Base-by-base conservation (phyloP, 1,140 invertebrate species). In the Brachystomella parvula region DNA sequence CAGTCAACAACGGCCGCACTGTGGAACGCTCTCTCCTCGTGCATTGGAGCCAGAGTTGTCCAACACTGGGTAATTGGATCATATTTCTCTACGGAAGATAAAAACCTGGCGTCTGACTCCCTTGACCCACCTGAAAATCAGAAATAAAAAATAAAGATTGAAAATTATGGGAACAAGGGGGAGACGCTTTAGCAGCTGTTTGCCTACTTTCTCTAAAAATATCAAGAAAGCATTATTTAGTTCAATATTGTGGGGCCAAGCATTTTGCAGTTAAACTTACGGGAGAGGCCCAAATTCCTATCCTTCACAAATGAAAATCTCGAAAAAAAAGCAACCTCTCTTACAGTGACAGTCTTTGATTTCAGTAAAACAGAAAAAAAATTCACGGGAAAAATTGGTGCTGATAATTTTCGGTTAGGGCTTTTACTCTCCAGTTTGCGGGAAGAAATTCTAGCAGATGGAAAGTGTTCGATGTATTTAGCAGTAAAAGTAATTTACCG, bases 1-100 rank as follows among this genome's bases (percentile, higher is more conserved):
- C 76, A 74, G 39, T 76, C 71, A 15, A 77, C 64, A 19, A 73
- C 74, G 17, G 75, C 75, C 59, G 72, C 71, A 59, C 71, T 74
- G 56, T 74, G 70, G 58, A 74, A 76, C 3, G 76, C 75, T 65
- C 77, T 59, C 31, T 71, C 72, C 64, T 75, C 73, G 44, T 74
- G 70, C 75, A 76, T 76, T 1, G 74, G 69, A 58, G 71, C 71
- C 26, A 76, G 28, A 19, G 61, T 32, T 6, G 71, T 70, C 75
- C 75, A 76, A 2, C 67, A 62, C 6, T 70, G 64, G 47, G 73
- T 68, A 33, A 71, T 28, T 19, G 72, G 72, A 62, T 75, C 74
- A 57, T 72, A 74, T 44, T 73, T 71, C 63, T 76, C 75, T 19
- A 73, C 67, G 31, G 68, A 67, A 3, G 58, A 63, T 21, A 75